phyloP scores from a whole-genome alignment of 2,113 vertebrate species.

The Oncorhynchus nerka region DNA sequence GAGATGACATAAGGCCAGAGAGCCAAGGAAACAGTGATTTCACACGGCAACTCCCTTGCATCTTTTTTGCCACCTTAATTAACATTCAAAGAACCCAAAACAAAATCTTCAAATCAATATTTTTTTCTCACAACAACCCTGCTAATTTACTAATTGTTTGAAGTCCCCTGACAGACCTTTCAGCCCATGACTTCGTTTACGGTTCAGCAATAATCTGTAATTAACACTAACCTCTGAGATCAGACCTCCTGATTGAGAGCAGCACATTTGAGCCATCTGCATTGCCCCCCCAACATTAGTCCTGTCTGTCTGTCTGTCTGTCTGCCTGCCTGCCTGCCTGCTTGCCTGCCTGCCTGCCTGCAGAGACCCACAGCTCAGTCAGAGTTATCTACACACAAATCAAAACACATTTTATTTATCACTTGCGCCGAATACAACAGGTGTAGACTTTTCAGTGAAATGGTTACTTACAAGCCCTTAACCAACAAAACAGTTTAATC shows the following conservation, averaged over 20 bases:
- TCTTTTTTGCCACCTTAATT: neutral
- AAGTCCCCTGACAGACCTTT: neutral
- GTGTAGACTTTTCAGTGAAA: too few species aligned
- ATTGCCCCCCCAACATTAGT: conserved; percentile 18
- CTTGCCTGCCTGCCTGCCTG: too few species aligned
- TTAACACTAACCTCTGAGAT: conserved; percentile 51
- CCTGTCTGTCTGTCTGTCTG: neutral
- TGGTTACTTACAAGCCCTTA: too few species aligned
- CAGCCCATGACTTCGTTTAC: conserved; percentile 21
- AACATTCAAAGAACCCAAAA: conserved; percentile 6
- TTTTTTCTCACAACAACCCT: conserved; percentile 1
- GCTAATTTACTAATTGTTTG: conserved; percentile 30
- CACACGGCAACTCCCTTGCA: neutral
- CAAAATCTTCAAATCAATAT: neutral
- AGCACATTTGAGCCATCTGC: conserved; percentile 46
- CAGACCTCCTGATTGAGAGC: conserved; percentile 29
- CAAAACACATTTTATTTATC: conserved; percentile 28
- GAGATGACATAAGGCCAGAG: neutral
- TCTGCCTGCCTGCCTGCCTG: too few species aligned
- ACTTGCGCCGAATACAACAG: too few species aligned
- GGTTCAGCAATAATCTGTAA: conserved; percentile 52
- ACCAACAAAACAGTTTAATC: too few species aligned
- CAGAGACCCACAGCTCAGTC: neutral
- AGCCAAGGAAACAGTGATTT: neutral
- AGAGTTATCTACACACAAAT: too few species aligned